phyloP scores from a whole-genome alignment of 2,113 vertebrate species.

The Platanista minor region DNA sequence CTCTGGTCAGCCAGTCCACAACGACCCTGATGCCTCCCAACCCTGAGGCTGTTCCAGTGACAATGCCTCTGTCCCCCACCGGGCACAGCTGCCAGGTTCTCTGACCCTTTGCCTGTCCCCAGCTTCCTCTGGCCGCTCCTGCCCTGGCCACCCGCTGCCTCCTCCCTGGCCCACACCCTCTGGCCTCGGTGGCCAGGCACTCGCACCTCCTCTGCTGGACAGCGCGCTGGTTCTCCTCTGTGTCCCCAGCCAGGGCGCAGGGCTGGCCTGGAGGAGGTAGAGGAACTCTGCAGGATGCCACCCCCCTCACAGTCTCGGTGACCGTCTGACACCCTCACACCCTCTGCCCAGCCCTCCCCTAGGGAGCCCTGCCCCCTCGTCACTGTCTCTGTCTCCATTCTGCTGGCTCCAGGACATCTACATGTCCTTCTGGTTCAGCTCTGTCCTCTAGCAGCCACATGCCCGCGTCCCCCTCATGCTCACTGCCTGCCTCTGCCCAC shows the following conservation, averaged over 20 bases:
- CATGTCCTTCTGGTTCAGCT: neutral
- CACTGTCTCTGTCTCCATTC: neutral
- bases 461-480: fast-evolving
- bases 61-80: neutral
- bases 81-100: neutral
- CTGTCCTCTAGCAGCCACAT: neutral
- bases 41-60: neutral
- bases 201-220: neutral
- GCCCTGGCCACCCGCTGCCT: neutral
- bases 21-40: neutral
- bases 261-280: neutral
- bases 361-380: neutral
- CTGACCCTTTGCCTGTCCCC: neutral
- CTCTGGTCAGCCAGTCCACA: neutral
- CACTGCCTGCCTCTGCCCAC: neutral
- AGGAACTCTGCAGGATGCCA: neutral
- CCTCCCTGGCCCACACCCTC: neutral
- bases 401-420: neutral
- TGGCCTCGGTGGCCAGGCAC: neutral
- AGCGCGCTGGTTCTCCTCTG: neutral
- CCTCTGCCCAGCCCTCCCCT: neutral
- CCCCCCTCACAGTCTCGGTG: neutral
- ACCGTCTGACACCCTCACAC: neutral
- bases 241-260: neutral
- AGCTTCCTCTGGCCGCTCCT: neutral